A percentile compares a stretch with the other conserved stretches of the same genome.
These are phyloP conservation scores for Chaenogobius annularis DNA, from an alignment of 2,113 vertebrate genomes.

Conservation along the genomic window DNA sequence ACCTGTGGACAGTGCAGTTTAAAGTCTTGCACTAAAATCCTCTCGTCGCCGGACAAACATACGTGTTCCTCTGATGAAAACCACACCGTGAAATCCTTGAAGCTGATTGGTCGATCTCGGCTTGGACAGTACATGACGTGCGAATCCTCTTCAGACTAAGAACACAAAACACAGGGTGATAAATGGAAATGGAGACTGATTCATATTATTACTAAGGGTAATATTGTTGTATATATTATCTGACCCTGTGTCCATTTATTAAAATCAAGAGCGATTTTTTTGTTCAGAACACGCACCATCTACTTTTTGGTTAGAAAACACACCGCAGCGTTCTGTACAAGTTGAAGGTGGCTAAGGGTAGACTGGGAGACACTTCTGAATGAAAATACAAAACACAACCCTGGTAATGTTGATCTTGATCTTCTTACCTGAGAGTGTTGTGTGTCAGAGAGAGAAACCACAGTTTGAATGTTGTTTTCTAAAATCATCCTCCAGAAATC, in stretches of 20 bases:
- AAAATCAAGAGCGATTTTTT: no score
- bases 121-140: slow-evolving; percentile 90
- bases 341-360: no score
- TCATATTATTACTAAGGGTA: no score
- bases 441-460: slow-evolving; percentile 86
- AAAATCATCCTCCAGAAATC: slow-evolving; percentile 98
- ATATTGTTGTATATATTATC: no score
- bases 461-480: slow-evolving; percentile 88
- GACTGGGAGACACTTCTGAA: no score
- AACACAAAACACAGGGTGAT: slow-evolving; percentile 16
- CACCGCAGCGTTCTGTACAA: no score
- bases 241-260: no score
- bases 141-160: slow-evolving; percentile 73
- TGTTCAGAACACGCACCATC: no score
- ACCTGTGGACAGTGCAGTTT: slow-evolving; percentile 83
- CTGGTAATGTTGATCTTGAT: background rate
- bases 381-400: background rate
- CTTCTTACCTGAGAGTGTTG: slow-evolving; percentile 83
- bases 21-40: slow-evolving; percentile 88
- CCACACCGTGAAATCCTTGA: slow-evolving; percentile 89
- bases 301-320: no score
- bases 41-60: slow-evolving; percentile 88
- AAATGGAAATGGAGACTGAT: no score
- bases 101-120: slow-evolving; percentile 91
- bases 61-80: slow-evolving; percentile 84